A percentile compares a stretch with the other conserved stretches of the same genome.
Evolutionary conservation across 2,888 invertebrate genomes (phyloP).

Genomic region (Tetragonula carbonaria): DNA sequence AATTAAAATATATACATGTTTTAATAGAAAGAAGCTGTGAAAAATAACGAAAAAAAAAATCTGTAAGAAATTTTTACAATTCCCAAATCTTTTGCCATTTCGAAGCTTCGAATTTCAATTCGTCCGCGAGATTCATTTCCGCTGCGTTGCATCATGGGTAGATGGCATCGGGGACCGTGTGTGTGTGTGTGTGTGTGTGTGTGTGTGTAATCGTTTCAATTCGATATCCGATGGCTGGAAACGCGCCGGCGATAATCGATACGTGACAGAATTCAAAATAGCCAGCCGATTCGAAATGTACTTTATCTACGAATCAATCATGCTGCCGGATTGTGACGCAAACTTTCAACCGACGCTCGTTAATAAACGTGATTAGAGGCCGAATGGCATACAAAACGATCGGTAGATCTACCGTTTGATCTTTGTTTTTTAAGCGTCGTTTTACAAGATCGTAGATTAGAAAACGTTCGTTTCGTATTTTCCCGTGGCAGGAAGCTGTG

Average conservation of each 20-base stretch:
- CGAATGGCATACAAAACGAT: conserved; percentile 28
- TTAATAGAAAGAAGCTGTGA: no score
- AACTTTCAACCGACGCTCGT: conserved; percentile 32
- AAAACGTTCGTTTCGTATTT: conserved; percentile 11
- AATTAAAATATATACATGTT: no score
- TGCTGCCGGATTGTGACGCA: conserved; percentile 7
- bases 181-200: no score
- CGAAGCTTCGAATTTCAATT: neutral
- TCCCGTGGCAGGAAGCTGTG: neutral
- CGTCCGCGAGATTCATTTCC: neutral
- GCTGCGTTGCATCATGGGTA: neutral
- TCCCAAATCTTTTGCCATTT: neutral
- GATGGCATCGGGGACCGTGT: neutral
- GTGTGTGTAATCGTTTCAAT: neutral
- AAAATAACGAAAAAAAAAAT: neutral
- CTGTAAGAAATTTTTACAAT: neutral
- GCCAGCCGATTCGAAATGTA: conserved; percentile 37
- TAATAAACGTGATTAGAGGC: conserved; percentile 35
- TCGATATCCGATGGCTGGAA: conserved; percentile 19
- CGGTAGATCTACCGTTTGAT: conserved; percentile 40
- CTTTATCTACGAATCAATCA: conserved; percentile 51
- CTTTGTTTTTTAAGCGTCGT: conserved; percentile 30
- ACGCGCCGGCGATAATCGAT: conserved; percentile 48
- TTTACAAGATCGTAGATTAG: conserved; percentile 49
- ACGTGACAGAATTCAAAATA: conserved; percentile 69